phyloP scores from a whole-genome alignment of 1,140 invertebrate species.

The Drosophila serrata region DNA sequence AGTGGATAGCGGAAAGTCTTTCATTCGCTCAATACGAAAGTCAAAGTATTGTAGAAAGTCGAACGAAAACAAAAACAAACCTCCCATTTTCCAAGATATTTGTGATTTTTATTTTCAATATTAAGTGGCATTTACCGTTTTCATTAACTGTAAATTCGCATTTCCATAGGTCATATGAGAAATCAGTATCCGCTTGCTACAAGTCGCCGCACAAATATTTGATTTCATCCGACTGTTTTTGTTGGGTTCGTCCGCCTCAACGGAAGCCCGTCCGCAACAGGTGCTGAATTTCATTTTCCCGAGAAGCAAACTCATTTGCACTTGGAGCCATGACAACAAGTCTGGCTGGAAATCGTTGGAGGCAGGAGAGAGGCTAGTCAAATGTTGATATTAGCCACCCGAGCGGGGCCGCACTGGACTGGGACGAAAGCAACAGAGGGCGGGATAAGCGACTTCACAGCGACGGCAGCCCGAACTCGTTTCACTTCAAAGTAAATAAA shows the following conservation, averaged over 20 bases:
- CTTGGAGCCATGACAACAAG: constrained; percentile 63
- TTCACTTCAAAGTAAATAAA: constrained; percentile 68
- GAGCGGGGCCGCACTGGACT: constrained; percentile 10
- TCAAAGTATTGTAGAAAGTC: background rate
- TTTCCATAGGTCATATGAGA: constrained; percentile 28
- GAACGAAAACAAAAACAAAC: background rate
- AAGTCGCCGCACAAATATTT: constrained; percentile 64
- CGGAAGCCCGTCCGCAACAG: constrained; percentile 48
- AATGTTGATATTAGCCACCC: constrained; percentile 64
- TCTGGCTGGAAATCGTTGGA: constrained; percentile 10
- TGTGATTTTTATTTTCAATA: background rate
- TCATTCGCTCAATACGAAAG: background rate
- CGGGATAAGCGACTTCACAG: constrained; percentile 54
- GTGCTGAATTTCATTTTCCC: constrained; percentile 57
- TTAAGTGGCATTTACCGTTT: background rate
- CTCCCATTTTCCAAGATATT: background rate
- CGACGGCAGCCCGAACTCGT: constrained; percentile 4
- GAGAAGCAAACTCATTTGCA: constrained; percentile 75
- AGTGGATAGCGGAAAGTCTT: no score
- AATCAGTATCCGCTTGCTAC: constrained; percentile 48
- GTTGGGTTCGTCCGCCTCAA: constrained; percentile 36
- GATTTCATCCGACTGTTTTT: constrained; percentile 61
- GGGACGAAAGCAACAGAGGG: constrained; percentile 44
- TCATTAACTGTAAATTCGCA: background rate
- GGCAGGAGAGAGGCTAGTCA: constrained; percentile 28